Evolutionary conservation across 2,888 invertebrate species (phyloP), one percentile per base, ranked within the genome.

Genomic region (Drosophila tanythrix): DNA sequence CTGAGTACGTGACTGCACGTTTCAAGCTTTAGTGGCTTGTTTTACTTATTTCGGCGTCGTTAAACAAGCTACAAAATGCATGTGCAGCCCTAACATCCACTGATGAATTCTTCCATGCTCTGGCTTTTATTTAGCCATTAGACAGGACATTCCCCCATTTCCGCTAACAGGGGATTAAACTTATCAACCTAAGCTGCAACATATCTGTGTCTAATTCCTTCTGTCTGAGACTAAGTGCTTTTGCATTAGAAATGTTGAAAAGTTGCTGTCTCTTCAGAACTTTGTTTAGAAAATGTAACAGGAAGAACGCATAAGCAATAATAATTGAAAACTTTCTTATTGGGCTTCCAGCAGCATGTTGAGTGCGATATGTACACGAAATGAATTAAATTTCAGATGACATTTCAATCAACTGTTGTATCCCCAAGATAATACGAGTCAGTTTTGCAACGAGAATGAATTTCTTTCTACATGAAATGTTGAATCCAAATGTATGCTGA

Each of bases 1-100:
- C 75, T 53, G 31, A 38, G 50, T 57, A 89, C 89, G 89, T 83
- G 83, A 75, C 73, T 52, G 46, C 79, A 79, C 64, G 64, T 63
- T 56, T 73, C 43, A 67, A 74, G 63, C 57, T 78, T 56, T 31
- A 55, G 69, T 56, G 46, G 67, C 62, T 70, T 72, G 65, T 72
- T 81, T 71, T 58, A 74, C 62, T 82, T 70, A 68, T 81, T 87
- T 89, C 72, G 52, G 61, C 36, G 27, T 83, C 89, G 84, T 83
- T 84, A 78, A 73, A 75, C 85, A 73, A 71, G 79, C 79, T 84
- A 71, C 73, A 81, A 87, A 83, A 87, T 83, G 83, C 89, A 83
- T 84, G 75, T 83, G 83, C 85, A 87, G 70, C 62, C 55, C 63
- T 70, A 53, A 70, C 13, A 68, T 50, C 62, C 46, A 21, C 35